These are phyloP conservation scores for Hydropsyche betteni DNA, from an alignment of 2,888 invertebrate species.

Conservation along the genomic window DNA sequence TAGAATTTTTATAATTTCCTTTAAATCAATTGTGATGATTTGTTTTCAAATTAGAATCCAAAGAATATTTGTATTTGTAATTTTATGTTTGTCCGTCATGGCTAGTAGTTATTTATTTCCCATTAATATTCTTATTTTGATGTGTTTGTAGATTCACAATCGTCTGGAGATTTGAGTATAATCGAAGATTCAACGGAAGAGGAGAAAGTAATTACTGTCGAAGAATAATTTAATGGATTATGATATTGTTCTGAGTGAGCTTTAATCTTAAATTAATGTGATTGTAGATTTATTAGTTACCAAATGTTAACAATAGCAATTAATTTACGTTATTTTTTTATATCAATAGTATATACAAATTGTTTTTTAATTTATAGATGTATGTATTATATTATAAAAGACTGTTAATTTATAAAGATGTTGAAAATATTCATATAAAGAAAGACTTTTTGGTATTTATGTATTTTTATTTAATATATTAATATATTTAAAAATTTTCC, in stretches of 20 bases:
- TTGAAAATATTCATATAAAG: no score
- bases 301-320: background rate
- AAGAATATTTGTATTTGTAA: no score
- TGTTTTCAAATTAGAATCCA: no score
- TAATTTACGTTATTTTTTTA: background rate
- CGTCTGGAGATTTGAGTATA: slow-evolving; percentile 32
- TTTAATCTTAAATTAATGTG: slow-evolving; percentile 1
- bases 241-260: background rate
- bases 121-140: background rate
- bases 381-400: background rate
- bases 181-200: slow-evolving; percentile 30
- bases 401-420: slow-evolving; percentile 1
- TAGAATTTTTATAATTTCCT: background rate
- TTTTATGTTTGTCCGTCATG: no score
- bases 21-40: no score
- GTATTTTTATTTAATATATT: no score
- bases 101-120: background rate
- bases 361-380: background rate
- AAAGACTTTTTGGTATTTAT: no score
- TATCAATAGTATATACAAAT: background rate
- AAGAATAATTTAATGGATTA: background rate
- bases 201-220: slow-evolving; percentile 3
- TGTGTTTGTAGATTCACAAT: slow-evolving; percentile 16
- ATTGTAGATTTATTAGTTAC: slow-evolving; percentile 9
- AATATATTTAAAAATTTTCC: no score